Evolutionary conservation across 2,888 invertebrate genomes (phyloP).

Genomic region (Hyposoter didymator): DNA sequence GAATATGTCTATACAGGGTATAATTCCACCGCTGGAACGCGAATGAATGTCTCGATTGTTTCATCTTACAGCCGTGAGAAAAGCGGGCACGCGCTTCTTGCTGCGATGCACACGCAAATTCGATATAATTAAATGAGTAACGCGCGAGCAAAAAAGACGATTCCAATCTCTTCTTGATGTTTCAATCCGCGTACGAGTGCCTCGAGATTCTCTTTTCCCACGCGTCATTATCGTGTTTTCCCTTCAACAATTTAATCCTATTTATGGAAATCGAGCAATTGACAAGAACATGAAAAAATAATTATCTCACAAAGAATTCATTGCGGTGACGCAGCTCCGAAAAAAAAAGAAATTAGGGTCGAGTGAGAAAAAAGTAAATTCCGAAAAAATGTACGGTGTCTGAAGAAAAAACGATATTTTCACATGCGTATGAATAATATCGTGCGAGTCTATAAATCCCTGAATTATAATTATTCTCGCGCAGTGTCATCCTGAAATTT

Average conservation of each 20-base stretch:
- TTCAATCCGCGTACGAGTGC: constrained; percentile 29
- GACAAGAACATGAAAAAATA: background rate
- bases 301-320: background rate
- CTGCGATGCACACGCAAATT: constrained; percentile 71
- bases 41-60: constrained; percentile 82
- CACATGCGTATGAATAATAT: background rate
- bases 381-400: background rate
- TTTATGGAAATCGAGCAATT: background rate
- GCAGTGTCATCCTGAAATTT: constrained; percentile 29
- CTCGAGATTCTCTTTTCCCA: constrained; percentile 35
- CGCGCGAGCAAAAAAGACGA: constrained; percentile 41
- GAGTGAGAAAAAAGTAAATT: background rate
- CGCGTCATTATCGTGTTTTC: constrained; percentile 12
- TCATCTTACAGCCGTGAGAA: constrained; percentile 76
- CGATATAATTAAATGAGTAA: constrained; percentile 78
- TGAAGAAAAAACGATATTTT: background rate
- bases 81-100: constrained; percentile 76
- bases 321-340: background rate
- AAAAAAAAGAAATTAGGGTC: background rate
- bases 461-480: constrained; percentile 49
- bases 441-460: constrained; percentile 36
- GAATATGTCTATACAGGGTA: constrained; percentile 67
- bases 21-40: constrained; percentile 65
- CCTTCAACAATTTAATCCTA: background rate
- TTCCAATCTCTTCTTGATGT: constrained; percentile 25